Conservation (phyloP, 2,113 vertebrate species). For the Catharus bicknelli region DNA sequence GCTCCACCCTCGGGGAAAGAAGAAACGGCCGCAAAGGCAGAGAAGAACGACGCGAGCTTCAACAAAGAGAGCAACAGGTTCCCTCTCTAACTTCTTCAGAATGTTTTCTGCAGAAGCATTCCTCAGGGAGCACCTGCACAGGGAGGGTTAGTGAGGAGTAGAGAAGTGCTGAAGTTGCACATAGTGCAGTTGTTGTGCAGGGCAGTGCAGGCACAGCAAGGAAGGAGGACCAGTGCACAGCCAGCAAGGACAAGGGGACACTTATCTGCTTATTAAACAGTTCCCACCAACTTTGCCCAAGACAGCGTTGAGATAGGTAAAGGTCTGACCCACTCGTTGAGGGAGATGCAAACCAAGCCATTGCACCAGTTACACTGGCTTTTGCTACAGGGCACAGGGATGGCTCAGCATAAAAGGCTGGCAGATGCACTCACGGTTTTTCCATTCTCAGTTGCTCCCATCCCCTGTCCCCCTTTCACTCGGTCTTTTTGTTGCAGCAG, state of each 20-base stretch:
- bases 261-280: background rate
- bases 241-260: background rate
- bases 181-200: fast-evolving
- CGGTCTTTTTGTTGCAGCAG: conserved; percentile 59
- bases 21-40: conserved; percentile 60
- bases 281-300: background rate
- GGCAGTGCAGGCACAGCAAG: background rate
- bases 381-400: background rate
- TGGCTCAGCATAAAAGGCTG: fast-evolving
- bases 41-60: conserved; percentile 73
- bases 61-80: conserved; percentile 79
- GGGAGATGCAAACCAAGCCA: background rate
- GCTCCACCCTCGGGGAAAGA: conserved; percentile 84
- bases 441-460: fast-evolving
- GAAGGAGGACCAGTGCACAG: fast-evolving
- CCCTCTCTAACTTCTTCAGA: background rate
- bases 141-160: background rate
- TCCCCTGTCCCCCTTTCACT: background rate
- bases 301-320: no score
- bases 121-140: fast-evolving
- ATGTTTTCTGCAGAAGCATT: fast-evolving
- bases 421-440: fast-evolving
- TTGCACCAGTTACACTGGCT: background rate
- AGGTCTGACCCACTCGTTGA: background rate
- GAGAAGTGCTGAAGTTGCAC: background rate